Percentiles rank a stretch among this genome's conserved stretches.
These are phyloP conservation scores for Bradypodion pumilum DNA, from an alignment of 2,797 vertebrate genomes.

Conservation along the genomic window DNA sequence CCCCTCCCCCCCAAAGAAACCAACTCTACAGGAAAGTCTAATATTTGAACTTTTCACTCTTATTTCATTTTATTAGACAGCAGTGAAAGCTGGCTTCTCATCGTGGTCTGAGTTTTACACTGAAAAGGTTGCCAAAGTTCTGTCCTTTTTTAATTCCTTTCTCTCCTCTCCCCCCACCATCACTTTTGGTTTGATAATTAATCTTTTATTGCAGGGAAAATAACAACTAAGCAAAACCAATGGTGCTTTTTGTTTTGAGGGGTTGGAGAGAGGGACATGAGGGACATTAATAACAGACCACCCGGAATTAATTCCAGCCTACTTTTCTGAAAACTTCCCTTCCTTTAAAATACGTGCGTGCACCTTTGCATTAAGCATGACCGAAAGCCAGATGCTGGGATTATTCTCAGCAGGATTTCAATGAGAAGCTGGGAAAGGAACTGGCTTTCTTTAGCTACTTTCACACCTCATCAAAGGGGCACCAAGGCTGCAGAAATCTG, in stretches of 20 bases:
- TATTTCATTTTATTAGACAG: constrained; percentile 73
- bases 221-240: background rate
- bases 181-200: background rate
- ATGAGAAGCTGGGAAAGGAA: accelerated
- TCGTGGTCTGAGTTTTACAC: constrained; percentile 34
- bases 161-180: background rate
- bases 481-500: background rate
- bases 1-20: constrained; percentile 60
- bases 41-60: constrained; percentile 86
- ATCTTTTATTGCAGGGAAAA: constrained; percentile 35
- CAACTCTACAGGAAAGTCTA: constrained; percentile 78
- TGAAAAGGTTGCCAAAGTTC: constrained; percentile 21
- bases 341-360: constrained; percentile 44
- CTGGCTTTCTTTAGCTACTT: background rate
- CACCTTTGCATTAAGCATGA: constrained; percentile 12
- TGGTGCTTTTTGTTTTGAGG: background rate
- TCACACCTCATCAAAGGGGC: background rate
- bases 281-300: constrained; percentile 30
- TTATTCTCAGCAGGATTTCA: background rate
- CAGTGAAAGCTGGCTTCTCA: constrained; percentile 61
- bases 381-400: constrained; percentile 34
- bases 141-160: background rate
- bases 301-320: constrained; percentile 42
- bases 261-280: background rate
- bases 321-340: constrained; percentile 40